A percentile compares a stretch with the other conserved stretches of the same genome.
Conservation (phyloP, 2,113 vertebrate genomes). For the Corapipo altera region DNA sequence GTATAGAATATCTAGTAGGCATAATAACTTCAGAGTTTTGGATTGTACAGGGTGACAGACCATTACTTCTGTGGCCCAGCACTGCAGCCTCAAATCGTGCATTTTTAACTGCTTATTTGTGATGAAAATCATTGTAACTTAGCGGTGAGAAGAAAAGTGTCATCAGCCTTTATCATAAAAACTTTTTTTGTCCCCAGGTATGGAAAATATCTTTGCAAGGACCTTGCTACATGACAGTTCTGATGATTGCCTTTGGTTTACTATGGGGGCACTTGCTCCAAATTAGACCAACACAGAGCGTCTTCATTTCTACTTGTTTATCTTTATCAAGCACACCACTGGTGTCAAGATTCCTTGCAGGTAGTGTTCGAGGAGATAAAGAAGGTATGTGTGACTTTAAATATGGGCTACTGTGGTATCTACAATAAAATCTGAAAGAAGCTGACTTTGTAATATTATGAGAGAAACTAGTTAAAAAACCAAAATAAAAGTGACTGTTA, state of each 20-base stretch:
- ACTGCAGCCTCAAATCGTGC: not conserved
- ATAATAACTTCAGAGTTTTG: not conserved
- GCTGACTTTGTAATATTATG: not conserved
- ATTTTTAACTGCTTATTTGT: not conserved
- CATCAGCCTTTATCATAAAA: not conserved
- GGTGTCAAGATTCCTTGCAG: constrained; percentile 91
- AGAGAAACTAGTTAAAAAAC: not conserved
- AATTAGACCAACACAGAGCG: constrained; percentile 88
- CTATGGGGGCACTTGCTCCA: constrained; percentile 89
- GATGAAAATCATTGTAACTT: not conserved
- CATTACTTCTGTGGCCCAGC: not conserved
- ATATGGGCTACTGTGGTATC: not conserved
- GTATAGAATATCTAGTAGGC: not conserved
- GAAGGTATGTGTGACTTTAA: constrained; percentile 79
- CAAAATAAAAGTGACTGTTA: not conserved
- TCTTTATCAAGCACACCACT: constrained; percentile 96
- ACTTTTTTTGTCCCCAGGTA: constrained; percentile 78
- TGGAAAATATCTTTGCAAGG: constrained; percentile 96
- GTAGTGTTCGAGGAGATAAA: constrained; percentile 85
- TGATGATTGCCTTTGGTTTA: constrained; percentile 91
- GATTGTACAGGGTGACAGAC: not conserved
- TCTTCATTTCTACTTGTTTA: constrained; percentile 94
- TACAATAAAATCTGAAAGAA: not conserved
- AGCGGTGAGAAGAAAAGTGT: not conserved
- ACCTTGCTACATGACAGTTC: constrained; percentile 86